Percentiles rank a stretch among this genome's conserved stretches.
Conservation (phyloP, 2,113 vertebrate genomes). For the Trogon surrucura region DNA sequence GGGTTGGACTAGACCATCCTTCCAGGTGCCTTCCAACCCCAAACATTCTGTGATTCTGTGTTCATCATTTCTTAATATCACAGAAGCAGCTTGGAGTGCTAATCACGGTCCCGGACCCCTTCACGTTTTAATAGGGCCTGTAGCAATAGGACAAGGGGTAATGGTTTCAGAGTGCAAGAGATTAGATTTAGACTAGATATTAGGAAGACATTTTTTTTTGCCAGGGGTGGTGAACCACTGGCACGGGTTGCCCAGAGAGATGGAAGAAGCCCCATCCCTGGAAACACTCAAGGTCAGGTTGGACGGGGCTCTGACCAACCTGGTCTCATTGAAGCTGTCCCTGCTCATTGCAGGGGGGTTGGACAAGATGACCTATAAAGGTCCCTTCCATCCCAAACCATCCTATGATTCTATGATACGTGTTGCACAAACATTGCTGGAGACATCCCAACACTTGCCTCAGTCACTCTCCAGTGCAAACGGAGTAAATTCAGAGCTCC, state of each 20-base stretch:
- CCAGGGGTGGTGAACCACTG: neutral
- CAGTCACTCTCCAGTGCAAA: neutral
- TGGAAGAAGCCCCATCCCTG: neutral
- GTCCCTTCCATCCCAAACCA: neutral
- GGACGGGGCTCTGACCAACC: neutral
- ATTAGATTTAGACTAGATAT: neutral
- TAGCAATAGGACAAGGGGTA: neutral
- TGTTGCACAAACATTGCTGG: neutral
- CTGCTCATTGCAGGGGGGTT: neutral
- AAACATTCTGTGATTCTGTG: too few relatives aligned
- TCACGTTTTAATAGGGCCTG: neutral
- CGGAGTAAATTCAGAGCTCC: neutral
- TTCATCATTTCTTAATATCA: neutral
- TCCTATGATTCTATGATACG: neutral
- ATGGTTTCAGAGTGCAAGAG: neutral
- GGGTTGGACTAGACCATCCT: too few relatives aligned
- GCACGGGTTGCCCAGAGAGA: neutral
- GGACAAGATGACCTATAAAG: neutral
- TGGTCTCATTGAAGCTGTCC: neutral
- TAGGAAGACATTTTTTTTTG: neutral
- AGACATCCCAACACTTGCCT: neutral
- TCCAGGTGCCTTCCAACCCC: too few relatives aligned
- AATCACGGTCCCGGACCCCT: fast-evolving
- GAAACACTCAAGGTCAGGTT: neutral
- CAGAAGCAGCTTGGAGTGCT: neutral